Evolutionary conservation across 2,797 vertebrate species (phyloP), one percentile per base, ranked within the genome.

Genomic region (Lagocephalus sceleratus): DNA sequence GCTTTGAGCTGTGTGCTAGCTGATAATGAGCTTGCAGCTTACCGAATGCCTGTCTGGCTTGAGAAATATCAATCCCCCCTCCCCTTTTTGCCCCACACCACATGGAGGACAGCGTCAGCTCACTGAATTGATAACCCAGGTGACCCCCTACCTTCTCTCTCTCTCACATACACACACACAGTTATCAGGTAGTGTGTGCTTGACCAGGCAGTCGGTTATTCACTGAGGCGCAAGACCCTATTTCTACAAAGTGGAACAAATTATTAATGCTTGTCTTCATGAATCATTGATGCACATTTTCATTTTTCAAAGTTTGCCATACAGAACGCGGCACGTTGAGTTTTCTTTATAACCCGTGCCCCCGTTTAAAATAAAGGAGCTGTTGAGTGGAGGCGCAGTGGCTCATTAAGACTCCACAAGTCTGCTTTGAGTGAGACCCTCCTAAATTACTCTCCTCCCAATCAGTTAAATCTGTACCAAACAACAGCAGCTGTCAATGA

Each of bases 401-500:
- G 63, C 79, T 84, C 71, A 73, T 85, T 84, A 78, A 84, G 82
- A 47, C 65, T 54, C 51, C 6, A 58, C 64, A 80, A 75, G 76
- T 74, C 74, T 65, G 55, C 57, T 57, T 55, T 29, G 39, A 51
- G 56, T 52, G 63, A 61, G 41, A 29, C 57, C 2, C 2, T 17
- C 68, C 47, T 50, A 50, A 73, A 76, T 61, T 3, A 73, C 75
- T 59, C 44, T 45, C 32, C 49, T 47, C 69, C 51, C 57, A 68
- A 71, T 87, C 80, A 74, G 66, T 84, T 75, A 63, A 78, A 82
- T 85, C 75, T n/a, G 75, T 83, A 77, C 40, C 25, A 47, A 85
- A 81, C 79, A 68, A 66, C 78, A 75, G 47, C 20, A 41, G 47
- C 26, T 41, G 29, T 85, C 79, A 0, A 81, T 87, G 51, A 73